Evolutionary conservation across 2,888 invertebrate species (phyloP), one percentile per base, ranked within the genome.

Genomic region (Cheilosia scutellata): DNA sequence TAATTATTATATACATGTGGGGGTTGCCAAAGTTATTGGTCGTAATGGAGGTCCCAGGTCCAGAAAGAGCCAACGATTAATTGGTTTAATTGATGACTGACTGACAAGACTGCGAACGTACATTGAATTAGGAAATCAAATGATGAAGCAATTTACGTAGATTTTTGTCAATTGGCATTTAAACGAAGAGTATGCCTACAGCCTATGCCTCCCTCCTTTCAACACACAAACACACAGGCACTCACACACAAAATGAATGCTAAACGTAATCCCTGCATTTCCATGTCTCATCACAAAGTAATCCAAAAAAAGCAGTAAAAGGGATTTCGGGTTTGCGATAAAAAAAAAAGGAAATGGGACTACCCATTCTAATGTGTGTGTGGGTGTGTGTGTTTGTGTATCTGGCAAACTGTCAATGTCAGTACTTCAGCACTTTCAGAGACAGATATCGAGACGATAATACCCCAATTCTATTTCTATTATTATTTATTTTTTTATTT

Each of bases 51-150:
- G 60, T 29, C 29, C 29, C 37, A 3, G 37, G 4, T 37, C 37
- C 37, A 25, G 31, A 55, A 47, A 13, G 29, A 66, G 13, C 11
- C 57, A 71, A 68, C 86, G 66, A 79, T 72, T 82, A 82, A 86
- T 86, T 82, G 80, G 20, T 82, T 86, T 77, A 86, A 86, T 86
- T 86, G 82, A 86, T 82, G 71, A 77, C 71, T 77, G 70, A 72
- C 62, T 66, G 86, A 82, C 86, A 82, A 77, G 71, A 68, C 53
- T 63, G 80, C 62, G 55, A 80, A 84, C 44, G 77, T 55, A 40
- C 72, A 79, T 84, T 84, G 65, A 84, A 79, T 79, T 84, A 75
- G 70, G 74, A 84, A 74, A 80, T 82, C 76, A 86, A 72, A 86
- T 86, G 68, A 86, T 86, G 68, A 75, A 75, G 37, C 70, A 71